Percentiles rank a stretch among this genome's conserved stretches.
Evolutionary conservation across 2,113 vertebrate genomes (phyloP).

Genomic region (Cyanistes caeruleus): DNA sequence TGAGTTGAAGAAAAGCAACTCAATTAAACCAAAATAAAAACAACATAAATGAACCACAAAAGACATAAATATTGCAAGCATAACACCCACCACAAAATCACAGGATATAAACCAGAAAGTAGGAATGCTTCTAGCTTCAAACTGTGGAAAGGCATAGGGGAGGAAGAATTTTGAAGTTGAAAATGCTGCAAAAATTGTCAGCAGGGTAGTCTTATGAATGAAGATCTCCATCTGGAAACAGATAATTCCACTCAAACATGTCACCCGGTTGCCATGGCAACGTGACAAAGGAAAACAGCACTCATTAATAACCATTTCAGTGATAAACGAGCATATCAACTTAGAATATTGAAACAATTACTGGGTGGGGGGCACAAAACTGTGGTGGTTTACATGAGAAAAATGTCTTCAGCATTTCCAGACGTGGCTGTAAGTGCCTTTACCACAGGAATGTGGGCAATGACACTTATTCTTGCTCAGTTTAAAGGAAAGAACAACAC

Average conservation of each 20-base stretch:
- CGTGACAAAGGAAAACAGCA: neutral
- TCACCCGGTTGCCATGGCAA: conserved; percentile 51
- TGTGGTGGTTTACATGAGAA: neutral
- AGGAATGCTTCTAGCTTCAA: neutral
- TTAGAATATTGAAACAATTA: conserved; percentile 25
- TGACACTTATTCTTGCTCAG: neutral
- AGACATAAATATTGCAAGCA: neutral
- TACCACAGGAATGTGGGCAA: neutral
- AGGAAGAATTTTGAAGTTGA: conserved; percentile 11
- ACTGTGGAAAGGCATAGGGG: neutral
- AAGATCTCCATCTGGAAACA: conserved; percentile 71
- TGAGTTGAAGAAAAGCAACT: neutral
- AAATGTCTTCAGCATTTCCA: neutral
- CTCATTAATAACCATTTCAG: conserved; percentile 39
- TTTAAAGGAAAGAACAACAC: neutral
- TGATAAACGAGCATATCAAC: conserved; percentile 21
- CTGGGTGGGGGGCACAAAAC: neutral
- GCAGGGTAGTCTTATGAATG: conserved; percentile 56
- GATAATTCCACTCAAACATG: conserved; percentile 56
- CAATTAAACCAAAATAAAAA: neutral
- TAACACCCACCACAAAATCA: neutral
- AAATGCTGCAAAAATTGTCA: conserved; percentile 29
- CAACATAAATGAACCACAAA: conserved; percentile 17
- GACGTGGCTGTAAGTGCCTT: neutral
- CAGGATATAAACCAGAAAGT: neutral